phyloP scores from a whole-genome alignment of 2,888 invertebrate genomes.

The Crioceris asparagi region DNA sequence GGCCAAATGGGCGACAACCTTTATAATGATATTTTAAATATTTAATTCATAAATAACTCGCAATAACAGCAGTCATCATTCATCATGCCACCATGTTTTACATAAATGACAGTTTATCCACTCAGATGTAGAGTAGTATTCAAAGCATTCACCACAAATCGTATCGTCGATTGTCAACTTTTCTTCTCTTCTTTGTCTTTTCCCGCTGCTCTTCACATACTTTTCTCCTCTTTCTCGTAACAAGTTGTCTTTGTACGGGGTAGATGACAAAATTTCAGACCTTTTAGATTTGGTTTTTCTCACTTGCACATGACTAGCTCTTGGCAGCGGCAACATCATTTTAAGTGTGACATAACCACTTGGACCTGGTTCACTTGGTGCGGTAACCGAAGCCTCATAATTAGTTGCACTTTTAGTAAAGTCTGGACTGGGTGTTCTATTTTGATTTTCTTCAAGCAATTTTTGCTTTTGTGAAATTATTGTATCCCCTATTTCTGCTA shows the following conservation, averaged over 20 bases:
- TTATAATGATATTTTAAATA: too few relatives aligned
- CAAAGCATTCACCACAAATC: background rate
- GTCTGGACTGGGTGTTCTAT: background rate
- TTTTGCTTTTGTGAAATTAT: background rate
- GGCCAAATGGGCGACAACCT: too few relatives aligned
- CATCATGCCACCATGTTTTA: slow-evolving; percentile 2
- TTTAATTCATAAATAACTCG: too few relatives aligned
- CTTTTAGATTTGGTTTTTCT: slow-evolving; percentile 1
- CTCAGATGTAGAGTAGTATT: slow-evolving; percentile 1
- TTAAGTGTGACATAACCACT: background rate
- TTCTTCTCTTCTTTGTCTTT: background rate
- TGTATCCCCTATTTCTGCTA: background rate
- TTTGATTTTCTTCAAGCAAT: background rate
- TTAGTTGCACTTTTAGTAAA: slow-evolving; percentile 1
- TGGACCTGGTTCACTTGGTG: background rate
- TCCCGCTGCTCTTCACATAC: background rate
- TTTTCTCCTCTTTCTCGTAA: background rate
- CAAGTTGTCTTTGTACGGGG: background rate
- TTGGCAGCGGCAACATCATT: background rate
- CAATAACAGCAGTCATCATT: too few relatives aligned
- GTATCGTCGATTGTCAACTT: background rate
- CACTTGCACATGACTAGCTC: background rate
- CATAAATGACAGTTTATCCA: slow-evolving; percentile 4
- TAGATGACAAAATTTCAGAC: slow-evolving; percentile 3
- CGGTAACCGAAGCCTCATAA: background rate